Evolutionary conservation across 2,888 invertebrate genomes (phyloP), one percentile per base, ranked within the genome.

Genomic region (Halictus ligatus): DNA sequence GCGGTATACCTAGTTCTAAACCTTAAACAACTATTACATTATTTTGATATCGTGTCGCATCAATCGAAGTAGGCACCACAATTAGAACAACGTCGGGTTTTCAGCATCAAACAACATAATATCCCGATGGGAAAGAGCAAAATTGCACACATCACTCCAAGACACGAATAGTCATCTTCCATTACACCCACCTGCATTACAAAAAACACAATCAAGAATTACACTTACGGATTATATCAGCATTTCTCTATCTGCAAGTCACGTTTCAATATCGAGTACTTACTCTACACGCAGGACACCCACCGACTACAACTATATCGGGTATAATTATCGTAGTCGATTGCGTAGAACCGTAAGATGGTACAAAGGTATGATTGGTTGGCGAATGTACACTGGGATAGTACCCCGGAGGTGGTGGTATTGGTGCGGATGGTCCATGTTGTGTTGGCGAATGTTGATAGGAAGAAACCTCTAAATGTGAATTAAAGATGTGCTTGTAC

Each of bases 71-170:
- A 96, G 2, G 98, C 98, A 25, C 98, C 98, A 93, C 99, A 99
- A 95, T 98, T 98, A 2, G 97, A 97, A 95, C 99, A 99, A 90
- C 98, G 97, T 92, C 97, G 97, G 93, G 98, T 98, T 93, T 97
- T 97, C 95, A 98, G 96, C 54, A 98, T 97, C 76, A 99, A 96
- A 94, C 99, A 99, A 94, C 98, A 98, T 13, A 99, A 95, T 86
- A 99, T 97, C 69, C 99, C 99, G 60, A 98, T 78, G 0, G 99
- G 99, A 94, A 99, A 99, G 95, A 98, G 98, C 50, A 98, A 95
- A 86, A 98, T 97, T 35, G 98, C 98, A 95, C 98, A 98, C 80
- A 97, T 95, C 21, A 99, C 96, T 81, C 98, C 99, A 72, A 98
- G 96, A 92, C 98, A 98, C 0, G 98, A 97, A 95, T 97, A 98